Evolutionary conservation across 1,140 invertebrate genomes (phyloP).

Genomic region (Drosophila kepulauana): DNA sequence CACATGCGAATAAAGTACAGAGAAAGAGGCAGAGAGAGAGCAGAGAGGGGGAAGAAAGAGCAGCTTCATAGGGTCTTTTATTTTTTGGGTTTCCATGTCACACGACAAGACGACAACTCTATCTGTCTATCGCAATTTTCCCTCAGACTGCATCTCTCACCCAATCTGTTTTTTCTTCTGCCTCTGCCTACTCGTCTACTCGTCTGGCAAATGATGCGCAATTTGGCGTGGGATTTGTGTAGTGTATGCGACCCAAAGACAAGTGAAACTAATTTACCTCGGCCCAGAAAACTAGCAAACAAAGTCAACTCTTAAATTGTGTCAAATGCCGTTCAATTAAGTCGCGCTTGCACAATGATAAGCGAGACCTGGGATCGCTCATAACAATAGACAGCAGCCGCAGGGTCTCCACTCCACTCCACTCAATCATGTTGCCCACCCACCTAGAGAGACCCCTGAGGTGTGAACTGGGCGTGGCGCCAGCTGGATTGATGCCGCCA

Average conservation of each 20-base stretch:
- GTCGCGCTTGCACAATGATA: conserved; percentile 74
- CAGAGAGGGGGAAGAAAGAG: neutral
- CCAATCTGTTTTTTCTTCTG: conserved; percentile 12
- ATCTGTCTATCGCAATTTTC: conserved; percentile 41
- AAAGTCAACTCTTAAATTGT: conserved; percentile 67
- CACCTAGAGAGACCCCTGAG: conserved; percentile 5
- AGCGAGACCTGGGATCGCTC: conserved; percentile 45
- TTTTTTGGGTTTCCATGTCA: conserved; percentile 74
- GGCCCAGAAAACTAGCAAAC: conserved; percentile 35
- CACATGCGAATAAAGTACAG: conserved; percentile 54
- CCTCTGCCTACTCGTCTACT: neutral
- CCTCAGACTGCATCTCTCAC: conserved; percentile 12
- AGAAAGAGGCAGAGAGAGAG: no score
- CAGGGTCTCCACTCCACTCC: neutral
- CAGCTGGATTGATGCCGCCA: conserved; percentile 38
- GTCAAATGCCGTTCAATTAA: conserved; percentile 80
- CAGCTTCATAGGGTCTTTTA: conserved; percentile 37
- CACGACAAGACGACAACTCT: conserved; percentile 46
- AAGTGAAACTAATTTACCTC: conserved; percentile 75
- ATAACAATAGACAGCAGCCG: conserved; percentile 41
- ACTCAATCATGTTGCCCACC: neutral
- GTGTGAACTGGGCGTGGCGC: conserved; percentile 29
- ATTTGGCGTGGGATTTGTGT: conserved; percentile 59
- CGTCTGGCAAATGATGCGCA: conserved; percentile 62
- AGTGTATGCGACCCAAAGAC: conserved; percentile 36